Base-by-base conservation (phyloP, 2,888 invertebrate genomes). In the Aphidius colemani region DNA sequence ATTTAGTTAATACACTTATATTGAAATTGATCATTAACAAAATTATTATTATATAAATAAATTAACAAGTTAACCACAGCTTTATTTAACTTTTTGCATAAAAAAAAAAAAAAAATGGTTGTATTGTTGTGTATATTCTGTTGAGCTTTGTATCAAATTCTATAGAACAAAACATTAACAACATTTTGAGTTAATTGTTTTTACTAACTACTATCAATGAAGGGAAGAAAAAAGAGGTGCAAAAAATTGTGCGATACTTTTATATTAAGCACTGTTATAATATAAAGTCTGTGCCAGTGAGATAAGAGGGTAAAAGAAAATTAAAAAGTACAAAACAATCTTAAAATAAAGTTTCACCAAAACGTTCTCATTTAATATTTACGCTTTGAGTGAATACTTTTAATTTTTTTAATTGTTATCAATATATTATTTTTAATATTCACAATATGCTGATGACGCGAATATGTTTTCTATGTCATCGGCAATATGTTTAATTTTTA, bases 341-440 rank as follows among this genome's bases (percentile, higher is more conserved):
- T 39, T 53, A 61, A 41, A 46, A 53, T 53, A 10, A 40, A 53
- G 8, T 10, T 45, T 39, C 39, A 51, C 63, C 70, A 68, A 73
- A 73, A 71, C 72, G 73, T 73, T 64, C 71, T 63, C 67, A 64
- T 61, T 44, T 56, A 63, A 67, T 30, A 66, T 66, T 59, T 72
- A 67, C 72, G 72, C 72, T 72, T 30, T 70, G 69, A 71, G 66
- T 56, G 61, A 61, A 65, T 59, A 45, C 45, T 39, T 45, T 46
- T 57, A 7, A 45, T 7, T 5, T 30, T 39, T 45, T 58, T n/a
- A 53, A 30, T 30, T 30, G 5, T 53, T 40, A 8, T 11, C 13
- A 11, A 48, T 50, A 57, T 57, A 46, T 53, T 53, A 53, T 46
- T 46, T 46, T 30, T 30, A 39, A 45, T 11, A 57, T 45, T 30